Base-by-base conservation (phyloP, 1,140 invertebrate species). In the Holcopasites calliopsidis region DNA sequence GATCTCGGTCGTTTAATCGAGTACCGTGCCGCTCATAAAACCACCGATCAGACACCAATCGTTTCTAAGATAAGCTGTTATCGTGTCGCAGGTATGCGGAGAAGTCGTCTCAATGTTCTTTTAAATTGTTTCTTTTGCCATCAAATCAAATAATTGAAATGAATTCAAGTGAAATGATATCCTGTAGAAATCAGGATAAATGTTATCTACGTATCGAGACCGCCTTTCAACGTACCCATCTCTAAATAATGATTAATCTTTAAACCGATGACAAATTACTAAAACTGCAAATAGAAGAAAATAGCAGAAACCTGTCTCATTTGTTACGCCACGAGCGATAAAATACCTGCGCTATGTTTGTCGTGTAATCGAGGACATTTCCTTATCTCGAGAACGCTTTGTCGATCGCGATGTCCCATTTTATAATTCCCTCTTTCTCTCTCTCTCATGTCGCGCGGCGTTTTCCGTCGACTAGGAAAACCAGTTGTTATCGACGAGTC, bases 61-160 rank as follows among this genome's bases (percentile, higher is more conserved):
- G 18, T 61, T 49, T 26, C 11, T 11, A 47, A 38, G 68, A 71
- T 71, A 73, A 64, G 38, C n/a, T 73, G 64, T 35, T 44, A 73
- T 73, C 18, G 70, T 49, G 31, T 64, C 60, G 42, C 50, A n/a
- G n/a, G n/a, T n/a, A 50, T 6, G 49, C 49, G 35, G 28, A 13
- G 70, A 64, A 73, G 49, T 21, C 61, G 28, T 73, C 65, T 38
- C n/a, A n/a, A 23, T 52, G 33, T 55, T 35, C 71, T 65, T 44
- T 65, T 60, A 38, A 54, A 38, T 55, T 73, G 54, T 44, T 60
- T 38, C 58, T 26, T 64, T 54, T 40, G 26, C 70, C 35, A 72
- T 72, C 70, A 54, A 72, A 72, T 38, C 42, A n/a, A n/a, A n/a
- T n/a, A n/a, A n/a, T n/a, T n/a, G n/a, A n/a, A n/a, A n/a, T n/a